Conservation (phyloP, 2,113 vertebrate genomes). For the Columba livia region DNA sequence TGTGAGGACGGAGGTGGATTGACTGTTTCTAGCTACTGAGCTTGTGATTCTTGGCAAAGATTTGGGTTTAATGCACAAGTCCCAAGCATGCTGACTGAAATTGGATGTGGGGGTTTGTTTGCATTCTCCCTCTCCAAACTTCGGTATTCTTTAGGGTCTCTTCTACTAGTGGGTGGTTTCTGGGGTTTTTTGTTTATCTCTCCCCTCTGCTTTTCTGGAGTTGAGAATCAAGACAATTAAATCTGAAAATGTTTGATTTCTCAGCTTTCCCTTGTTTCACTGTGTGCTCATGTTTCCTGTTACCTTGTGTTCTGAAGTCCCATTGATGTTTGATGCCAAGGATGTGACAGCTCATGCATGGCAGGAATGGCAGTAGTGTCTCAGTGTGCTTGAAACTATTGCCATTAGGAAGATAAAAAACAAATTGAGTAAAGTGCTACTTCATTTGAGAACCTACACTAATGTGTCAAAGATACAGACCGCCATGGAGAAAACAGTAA, state of each 20-base stretch:
- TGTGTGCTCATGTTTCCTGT: background rate
- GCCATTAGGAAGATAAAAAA: background rate
- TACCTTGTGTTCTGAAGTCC: background rate
- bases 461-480: background rate
- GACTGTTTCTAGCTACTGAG: background rate
- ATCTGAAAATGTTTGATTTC: background rate
- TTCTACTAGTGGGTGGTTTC: background rate
- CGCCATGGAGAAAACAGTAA: background rate
- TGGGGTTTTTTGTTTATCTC: background rate
- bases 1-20: background rate
- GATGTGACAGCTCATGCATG: background rate
- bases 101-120: background rate
- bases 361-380: background rate
- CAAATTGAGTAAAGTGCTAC: background rate
- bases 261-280: background rate
- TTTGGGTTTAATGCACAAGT: background rate
- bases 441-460: background rate
- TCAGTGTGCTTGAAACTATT: background rate
- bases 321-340: background rate
- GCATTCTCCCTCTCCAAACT: background rate
- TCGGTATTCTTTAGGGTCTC: background rate
- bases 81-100: fast-evolving
- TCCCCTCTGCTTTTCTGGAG: background rate
- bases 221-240: background rate
- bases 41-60: background rate